These are phyloP conservation scores for Myopa tessellatipennis DNA, from an alignment of 2,888 invertebrate genomes.

Conservation along the genomic window DNA sequence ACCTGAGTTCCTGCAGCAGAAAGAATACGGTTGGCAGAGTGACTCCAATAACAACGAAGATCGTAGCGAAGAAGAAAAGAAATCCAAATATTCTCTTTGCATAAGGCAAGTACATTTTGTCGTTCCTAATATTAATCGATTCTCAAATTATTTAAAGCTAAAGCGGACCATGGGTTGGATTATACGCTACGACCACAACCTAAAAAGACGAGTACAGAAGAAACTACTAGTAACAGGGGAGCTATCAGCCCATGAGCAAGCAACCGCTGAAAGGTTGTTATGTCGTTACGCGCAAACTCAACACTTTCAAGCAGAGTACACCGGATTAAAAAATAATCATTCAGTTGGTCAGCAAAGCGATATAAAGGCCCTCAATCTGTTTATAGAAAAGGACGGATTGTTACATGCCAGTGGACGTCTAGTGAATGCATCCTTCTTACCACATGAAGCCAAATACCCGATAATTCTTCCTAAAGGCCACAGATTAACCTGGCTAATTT, in stretches of 20 bases:
- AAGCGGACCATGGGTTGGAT: too few species aligned
- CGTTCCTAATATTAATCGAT: too few species aligned
- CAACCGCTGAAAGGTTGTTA: too few species aligned
- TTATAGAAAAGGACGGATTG: conserved; percentile 8
- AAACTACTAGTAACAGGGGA: background rate
- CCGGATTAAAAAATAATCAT: background rate
- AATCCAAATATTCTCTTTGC: too few species aligned
- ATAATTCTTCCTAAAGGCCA: conserved; percentile 28
- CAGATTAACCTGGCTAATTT: too few species aligned
- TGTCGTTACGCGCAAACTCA: background rate
- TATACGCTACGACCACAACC: too few species aligned
- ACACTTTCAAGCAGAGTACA: background rate
- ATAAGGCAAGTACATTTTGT: too few species aligned
- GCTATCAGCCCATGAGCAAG: too few species aligned
- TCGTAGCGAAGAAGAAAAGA: too few species aligned
- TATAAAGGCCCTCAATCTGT: background rate
- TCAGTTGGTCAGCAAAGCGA: background rate
- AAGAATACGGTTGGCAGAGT: background rate
- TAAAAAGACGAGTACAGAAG: background rate
- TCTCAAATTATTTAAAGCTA: too few species aligned
- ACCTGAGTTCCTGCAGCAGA: background rate
- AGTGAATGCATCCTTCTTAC: background rate
- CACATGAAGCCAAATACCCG: background rate
- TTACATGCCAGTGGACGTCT: conserved; percentile 11
- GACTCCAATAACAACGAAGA: too few species aligned